Evolutionary conservation across 2,113 vertebrate genomes (phyloP).

Genomic region (Fukomys damarensis): DNA sequence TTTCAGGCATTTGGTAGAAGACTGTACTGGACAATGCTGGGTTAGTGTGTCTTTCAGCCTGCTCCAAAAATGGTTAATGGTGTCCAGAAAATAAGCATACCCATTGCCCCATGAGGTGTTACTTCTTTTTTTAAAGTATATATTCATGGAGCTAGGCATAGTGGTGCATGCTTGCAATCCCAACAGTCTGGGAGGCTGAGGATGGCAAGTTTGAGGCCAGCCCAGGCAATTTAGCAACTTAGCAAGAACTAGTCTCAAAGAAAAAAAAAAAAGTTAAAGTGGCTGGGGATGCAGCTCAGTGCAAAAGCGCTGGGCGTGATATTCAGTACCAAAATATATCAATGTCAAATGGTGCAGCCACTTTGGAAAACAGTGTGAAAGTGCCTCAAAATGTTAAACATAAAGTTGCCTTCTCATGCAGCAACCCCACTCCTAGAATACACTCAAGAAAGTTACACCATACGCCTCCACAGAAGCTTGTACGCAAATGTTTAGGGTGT

Average conservation of each 20-base stretch:
- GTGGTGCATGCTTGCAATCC: not conserved
- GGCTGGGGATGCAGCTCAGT: not conserved
- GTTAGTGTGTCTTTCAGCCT: not conserved
- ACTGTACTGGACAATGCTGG: not conserved
- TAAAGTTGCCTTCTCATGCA: not conserved
- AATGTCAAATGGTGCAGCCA: not conserved
- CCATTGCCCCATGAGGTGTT: not conserved
- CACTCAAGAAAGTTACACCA: not conserved
- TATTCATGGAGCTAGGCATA: not conserved
- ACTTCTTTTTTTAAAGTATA: not conserved
- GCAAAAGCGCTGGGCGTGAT: not conserved
- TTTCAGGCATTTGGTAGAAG: not conserved
- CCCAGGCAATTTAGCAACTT: not conserved
- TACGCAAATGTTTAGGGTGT: not conserved
- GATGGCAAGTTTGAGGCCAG: not conserved
- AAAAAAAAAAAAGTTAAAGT: not conserved
- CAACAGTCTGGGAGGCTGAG: not conserved
- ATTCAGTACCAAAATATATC: not conserved
- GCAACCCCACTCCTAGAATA: not conserved
- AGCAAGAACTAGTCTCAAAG: not conserved
- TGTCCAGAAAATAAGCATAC: not conserved
- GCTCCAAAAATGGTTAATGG: not conserved
- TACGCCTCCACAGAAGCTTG: not conserved
- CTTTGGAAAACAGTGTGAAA: not conserved
- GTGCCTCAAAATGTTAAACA: not conserved